phyloP scores from a whole-genome alignment of 1,140 invertebrate species.

The Conopomorpha cramerella region DNA sequence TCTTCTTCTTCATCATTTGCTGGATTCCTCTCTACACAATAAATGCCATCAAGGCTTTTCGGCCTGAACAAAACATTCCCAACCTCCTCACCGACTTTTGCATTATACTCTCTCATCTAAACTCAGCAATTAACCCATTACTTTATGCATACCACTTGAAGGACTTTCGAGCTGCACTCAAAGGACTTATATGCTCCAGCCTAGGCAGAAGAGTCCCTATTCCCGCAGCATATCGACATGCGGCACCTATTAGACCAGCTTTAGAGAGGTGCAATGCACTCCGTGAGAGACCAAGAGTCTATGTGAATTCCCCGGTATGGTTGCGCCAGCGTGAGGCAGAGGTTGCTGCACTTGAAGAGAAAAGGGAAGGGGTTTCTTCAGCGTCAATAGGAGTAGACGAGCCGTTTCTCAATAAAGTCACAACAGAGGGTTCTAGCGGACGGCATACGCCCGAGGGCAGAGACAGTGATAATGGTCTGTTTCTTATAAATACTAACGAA shows the following conservation, averaged over 20 bases:
- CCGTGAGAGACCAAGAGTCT: conserved; percentile 41
- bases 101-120: conserved; percentile 87
- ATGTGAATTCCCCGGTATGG: conserved; percentile 55
- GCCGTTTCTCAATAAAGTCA: conserved; percentile 28
- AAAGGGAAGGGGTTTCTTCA: conserved; percentile 11
- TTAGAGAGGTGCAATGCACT: conserved; percentile 46
- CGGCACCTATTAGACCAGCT: conserved; percentile 35
- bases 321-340: conserved; percentile 43
- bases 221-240: conserved; percentile 36
- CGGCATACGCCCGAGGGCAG: conserved; percentile 33
- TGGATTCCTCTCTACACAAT: conserved; percentile 93
- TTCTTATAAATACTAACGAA: conserved; percentile 31
- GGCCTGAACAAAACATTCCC: conserved; percentile 68
- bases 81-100: conserved; percentile 75
- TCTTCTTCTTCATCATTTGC: conserved; percentile 89
- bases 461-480: conserved; percentile 27
- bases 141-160: conserved; percentile 89
- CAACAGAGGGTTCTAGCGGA: conserved; percentile 28
- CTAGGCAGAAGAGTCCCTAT: conserved; percentile 53
- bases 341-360: conserved; percentile 18
- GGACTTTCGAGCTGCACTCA: conserved; percentile 79
- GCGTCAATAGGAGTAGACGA: conserved; percentile 24
- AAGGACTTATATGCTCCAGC: conserved; percentile 65
- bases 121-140: conserved; percentile 86
- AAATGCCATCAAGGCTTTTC: conserved; percentile 86